Percentiles rank a stretch among this genome's conserved stretches.
Evolutionary conservation across 2,113 vertebrate species (phyloP).

Genomic region (Coreoperca whiteheadi): DNA sequence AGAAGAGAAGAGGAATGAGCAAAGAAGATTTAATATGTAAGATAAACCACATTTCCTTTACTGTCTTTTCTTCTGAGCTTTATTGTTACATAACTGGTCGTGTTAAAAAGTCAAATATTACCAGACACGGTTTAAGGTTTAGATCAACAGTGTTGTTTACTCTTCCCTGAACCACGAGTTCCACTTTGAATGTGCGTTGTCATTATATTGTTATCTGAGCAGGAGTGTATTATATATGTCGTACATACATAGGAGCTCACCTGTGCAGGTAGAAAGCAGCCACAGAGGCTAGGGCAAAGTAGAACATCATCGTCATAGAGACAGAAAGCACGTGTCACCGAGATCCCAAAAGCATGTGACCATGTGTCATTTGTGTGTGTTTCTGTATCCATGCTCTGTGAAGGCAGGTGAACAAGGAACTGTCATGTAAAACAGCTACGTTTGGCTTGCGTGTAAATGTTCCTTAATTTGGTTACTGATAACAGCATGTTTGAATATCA

Average conservation of each 20-base stretch:
- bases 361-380: background rate
- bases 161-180: background rate
- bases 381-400: background rate
- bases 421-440: background rate
- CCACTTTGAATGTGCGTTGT: background rate
- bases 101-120: background rate
- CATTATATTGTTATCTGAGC: background rate
- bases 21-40: slow-evolving; percentile 86
- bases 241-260: background rate
- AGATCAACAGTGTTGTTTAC: slow-evolving; percentile 10
- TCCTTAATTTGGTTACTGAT: background rate
- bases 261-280: slow-evolving; percentile 30
- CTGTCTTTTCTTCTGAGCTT: background rate
- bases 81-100: background rate
- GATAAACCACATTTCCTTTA: slow-evolving; percentile 33
- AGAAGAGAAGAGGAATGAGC: slow-evolving; percentile 70
- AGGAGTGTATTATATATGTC: background rate
- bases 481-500: background rate
- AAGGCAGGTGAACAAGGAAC: background rate
- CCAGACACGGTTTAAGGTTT: background rate
- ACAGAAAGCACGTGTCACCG: slow-evolving; percentile 59
- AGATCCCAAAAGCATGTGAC: slow-evolving; percentile 67
- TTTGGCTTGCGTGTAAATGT: background rate
- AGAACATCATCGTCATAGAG: slow-evolving; percentile 56
- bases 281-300: background rate